Evolutionary conservation across 2,888 invertebrate species (phyloP), one percentile per base, ranked within the genome.

Genomic region (Metalampra italica): DNA sequence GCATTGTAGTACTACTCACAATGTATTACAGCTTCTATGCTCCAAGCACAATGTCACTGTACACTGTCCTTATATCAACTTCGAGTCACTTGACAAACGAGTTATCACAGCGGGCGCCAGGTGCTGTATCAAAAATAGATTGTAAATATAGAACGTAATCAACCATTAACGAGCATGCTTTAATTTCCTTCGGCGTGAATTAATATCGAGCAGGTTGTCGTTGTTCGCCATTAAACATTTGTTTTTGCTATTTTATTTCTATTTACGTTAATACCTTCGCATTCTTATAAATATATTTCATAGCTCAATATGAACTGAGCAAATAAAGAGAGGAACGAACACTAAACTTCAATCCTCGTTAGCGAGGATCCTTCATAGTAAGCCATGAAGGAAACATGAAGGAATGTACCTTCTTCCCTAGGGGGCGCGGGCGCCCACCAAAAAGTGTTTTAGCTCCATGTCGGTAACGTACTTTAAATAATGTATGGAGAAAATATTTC

Each of bases 61-160:
- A 9, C 9, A 30, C 29, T 29, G 42, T 29, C 9, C 7, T 14
- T 13, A 1, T 39, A 14, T 14, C 4, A 36, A 37, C 2, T 37
- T 29, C n/a, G 37, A 22, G 22, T 22, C 12, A 69, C 76, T 60
- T 60, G 76, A 59, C 56, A 55, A 74, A 79, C 82, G 52, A 68
- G 82, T 82, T 75, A 72, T 71, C 68, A 68, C 63, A 49, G 48
- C 50, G 15, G 15, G 39, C 44, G 66, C 64, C 80, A 82, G 81
- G 74, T 82, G 85, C 60, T 52, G 52, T 49, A 54, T 70, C 66
- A 62, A 71, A 78, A 80, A 79, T 80, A 78, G 71, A 70, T 63
- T 62, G 64, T 65, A 70, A 66, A 67, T 71, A 62, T 67, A 67
- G 66, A 65, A 55, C 59, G 60, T 75, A 75, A 78, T 81, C 75